Evolutionary conservation across 2,888 invertebrate species (phyloP).

Genomic region (Phyllotreta striolata): DNA sequence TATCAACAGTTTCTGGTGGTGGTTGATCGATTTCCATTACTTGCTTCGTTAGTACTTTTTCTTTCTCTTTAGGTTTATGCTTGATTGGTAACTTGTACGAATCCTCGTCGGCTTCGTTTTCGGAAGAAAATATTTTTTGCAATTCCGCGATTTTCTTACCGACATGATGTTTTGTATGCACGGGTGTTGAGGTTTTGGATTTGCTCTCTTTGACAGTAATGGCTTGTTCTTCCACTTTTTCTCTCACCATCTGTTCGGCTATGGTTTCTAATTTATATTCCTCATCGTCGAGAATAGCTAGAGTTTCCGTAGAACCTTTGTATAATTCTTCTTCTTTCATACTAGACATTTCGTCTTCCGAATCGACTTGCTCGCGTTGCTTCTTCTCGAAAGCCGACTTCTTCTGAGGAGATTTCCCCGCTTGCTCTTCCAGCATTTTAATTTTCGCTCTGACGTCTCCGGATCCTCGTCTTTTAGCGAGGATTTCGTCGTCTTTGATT

Average conservation of each 20-base stretch:
- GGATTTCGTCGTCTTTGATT: slow-evolving; percentile 57
- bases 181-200: slow-evolving; percentile 46
- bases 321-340: slow-evolving; percentile 59
- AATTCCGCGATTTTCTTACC: slow-evolving; percentile 63
- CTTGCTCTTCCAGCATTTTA: slow-evolving; percentile 64
- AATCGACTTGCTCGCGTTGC: slow-evolving; percentile 56
- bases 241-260: slow-evolving; percentile 42
- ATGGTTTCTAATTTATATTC: slow-evolving; percentile 50
- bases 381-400: slow-evolving; percentile 49
- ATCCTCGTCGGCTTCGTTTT: slow-evolving; percentile 43
- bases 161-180: slow-evolving; percentile 56
- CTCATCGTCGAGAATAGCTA: slow-evolving; percentile 59
- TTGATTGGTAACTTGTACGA: slow-evolving; percentile 38
- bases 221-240: slow-evolving; percentile 40
- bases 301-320: slow-evolving; percentile 58
- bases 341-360: slow-evolving; percentile 61
- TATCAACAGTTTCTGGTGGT: not conserved
- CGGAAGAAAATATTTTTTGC: slow-evolving; percentile 61
- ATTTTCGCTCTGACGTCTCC: slow-evolving; percentile 68
- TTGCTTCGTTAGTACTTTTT: slow-evolving; percentile 4
- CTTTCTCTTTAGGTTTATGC: slow-evolving; percentile 40
- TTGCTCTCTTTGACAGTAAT: slow-evolving; percentile 39
- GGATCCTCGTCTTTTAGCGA: slow-evolving; percentile 58
- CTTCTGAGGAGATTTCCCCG: slow-evolving; percentile 55
- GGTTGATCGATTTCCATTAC: not conserved